Evolutionary conservation across 2,113 vertebrate genomes (phyloP).

Genomic region (Parus major): DNA sequence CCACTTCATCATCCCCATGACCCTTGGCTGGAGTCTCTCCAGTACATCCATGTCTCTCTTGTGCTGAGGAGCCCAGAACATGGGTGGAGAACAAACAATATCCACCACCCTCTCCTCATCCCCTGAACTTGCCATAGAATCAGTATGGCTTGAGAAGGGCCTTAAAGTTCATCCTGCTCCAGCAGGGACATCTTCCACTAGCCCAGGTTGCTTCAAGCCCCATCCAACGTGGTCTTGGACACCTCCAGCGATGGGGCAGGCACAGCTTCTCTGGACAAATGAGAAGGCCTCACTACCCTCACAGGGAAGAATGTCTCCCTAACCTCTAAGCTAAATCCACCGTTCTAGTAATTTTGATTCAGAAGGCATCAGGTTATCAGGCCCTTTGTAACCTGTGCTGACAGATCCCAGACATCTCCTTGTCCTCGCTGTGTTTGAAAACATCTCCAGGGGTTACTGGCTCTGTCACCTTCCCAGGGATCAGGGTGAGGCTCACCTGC

Average conservation of each 20-base stretch:
- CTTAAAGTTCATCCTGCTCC: not conserved
- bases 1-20: not conserved
- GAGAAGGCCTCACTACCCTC: not conserved
- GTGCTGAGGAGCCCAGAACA: not conserved
- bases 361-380: not conserved
- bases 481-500: not conserved
- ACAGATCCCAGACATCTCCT: not conserved
- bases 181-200: not conserved
- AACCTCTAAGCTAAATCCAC: not conserved
- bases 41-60: not conserved
- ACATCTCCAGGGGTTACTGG: not conserved
- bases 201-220: not conserved
- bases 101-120: not conserved
- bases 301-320: not conserved
- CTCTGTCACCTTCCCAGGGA: not conserved
- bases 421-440: not conserved
- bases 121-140: not conserved
- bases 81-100: not conserved
- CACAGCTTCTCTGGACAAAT: not conserved
- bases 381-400: not conserved
- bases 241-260: not conserved
- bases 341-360: not conserved
- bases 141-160: not conserved
- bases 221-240: not conserved
- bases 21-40: accelerated